Base-by-base conservation (phyloP, 2,888 invertebrate genomes). In the Panopea generosa region DNA sequence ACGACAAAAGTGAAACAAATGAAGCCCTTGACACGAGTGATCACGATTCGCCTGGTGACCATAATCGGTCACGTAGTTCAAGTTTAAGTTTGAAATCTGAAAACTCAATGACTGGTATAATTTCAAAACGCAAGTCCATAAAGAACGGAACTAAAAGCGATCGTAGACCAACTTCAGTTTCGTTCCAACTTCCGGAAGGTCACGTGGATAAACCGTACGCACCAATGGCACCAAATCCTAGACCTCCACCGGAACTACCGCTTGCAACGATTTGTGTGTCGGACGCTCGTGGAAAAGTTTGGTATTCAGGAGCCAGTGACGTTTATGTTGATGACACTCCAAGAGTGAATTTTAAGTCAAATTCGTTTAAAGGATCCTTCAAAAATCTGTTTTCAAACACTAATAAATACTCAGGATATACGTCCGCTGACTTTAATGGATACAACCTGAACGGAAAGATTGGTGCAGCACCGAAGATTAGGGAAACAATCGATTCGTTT, bases 131-230 rank as follows among this genome's bases (percentile, higher is more conserved):
- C 11, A 14, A 4, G 3, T 7, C 14, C 6, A 26, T 4, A 4
- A 26, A 24, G 7, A 16, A 9, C 24, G 47, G 7, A 18, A 33
- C 4, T 11, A 33, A 33, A 4, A 4, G 47, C 16, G 18, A 20
- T 18, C n/a, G 47, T 16, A 47, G 4, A 20, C 3, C 47, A 16
- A 47, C n/a, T 20, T 52, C 52, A 2, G 52, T 52, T 14, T 52
- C 52, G 16, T 52, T 52, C 22, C 14, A 52, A 26, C 24, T 52
- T 14, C 52, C 52, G 20, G 52, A 52, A 24, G 52, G 52, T 14
- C 52, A 52, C 52, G 52, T 52, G 24, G 52, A 52, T 22, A 52
- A 52, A 20, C 52, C 52, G 24, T 52, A 52, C 22, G 4, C 20
- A 6, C 52, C 52, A 3, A 52, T 52, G 52, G 4, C 4, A 16